These are phyloP conservation scores for Conomelus anceps DNA, from an alignment of 2,888 invertebrate genomes.

Conservation along the genomic window DNA sequence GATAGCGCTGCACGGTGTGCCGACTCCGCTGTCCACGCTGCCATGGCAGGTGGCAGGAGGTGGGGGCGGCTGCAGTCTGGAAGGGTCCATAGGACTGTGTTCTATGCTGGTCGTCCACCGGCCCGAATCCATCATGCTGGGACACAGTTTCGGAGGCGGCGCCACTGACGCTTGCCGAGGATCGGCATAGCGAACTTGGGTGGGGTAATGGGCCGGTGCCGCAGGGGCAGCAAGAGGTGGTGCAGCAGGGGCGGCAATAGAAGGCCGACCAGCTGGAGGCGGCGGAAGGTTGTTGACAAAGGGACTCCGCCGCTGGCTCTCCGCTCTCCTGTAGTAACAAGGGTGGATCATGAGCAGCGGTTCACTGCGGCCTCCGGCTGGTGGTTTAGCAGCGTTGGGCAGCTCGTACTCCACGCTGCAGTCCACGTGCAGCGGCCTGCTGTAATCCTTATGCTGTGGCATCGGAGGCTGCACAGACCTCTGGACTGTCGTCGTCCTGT, in stretches of 20 bases:
- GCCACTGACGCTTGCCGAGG: neutral
- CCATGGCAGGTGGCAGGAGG: neutral
- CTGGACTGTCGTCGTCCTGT: neutral
- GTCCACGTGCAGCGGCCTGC: slow-evolving; percentile 80
- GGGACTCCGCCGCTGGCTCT: slow-evolving; percentile 72
- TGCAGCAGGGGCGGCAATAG: neutral
- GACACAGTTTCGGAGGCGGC: neutral
- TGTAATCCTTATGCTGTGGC: slow-evolving; percentile 62
- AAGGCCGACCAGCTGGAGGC: slow-evolving; percentile 42
- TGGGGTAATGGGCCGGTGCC: neutral
- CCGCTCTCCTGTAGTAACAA: slow-evolving; percentile 80
- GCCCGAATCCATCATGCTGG: neutral
- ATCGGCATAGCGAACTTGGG: neutral
- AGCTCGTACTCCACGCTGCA: slow-evolving; percentile 88
- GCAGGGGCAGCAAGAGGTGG: neutral
- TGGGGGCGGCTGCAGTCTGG: neutral
- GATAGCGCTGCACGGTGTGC: neutral
- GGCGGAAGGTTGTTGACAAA: slow-evolving; percentile 77
- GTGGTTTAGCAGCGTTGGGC: slow-evolving; percentile 82
- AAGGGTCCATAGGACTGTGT: neutral
- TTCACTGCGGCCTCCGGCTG: slow-evolving; percentile 73
- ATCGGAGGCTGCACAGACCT: slow-evolving; percentile 11
- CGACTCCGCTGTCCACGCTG: too few relatives aligned
- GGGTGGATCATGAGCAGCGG: slow-evolving; percentile 86
- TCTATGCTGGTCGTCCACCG: neutral